Evolutionary conservation across 1,140 invertebrate species (phyloP), one percentile per base, ranked within the genome.

Genomic region (Eumeta japonica): DNA sequence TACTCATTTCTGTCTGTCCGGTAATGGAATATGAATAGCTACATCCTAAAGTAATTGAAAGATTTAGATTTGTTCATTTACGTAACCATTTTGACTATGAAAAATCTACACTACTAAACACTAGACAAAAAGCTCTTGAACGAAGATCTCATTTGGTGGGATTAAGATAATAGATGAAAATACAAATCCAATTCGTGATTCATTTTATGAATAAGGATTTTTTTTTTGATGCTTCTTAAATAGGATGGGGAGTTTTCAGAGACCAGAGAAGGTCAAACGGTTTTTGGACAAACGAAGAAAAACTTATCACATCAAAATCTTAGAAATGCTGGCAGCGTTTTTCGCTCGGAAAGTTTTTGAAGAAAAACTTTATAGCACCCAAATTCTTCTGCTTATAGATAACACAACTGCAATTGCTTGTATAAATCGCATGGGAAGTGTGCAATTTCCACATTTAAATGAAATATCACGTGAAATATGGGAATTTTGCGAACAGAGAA

Each of bases 121-220:
- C 9, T 37, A 20, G 29, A 41, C 18, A 30, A 11, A n/a, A 28
- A 15, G 9, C 17, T 3, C 3, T 40, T 16, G n/a, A 5, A 24
- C 10, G 16, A 38, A 46, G 33, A 46, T 57, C n/a, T 13, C 3
- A n/a, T 28, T 9, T 64, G 58, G 56, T 62, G n/a, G 56, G 58
- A 24, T 13, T 39, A 7, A 28, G n/a, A 41, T 49, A 33, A 45
- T 58, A 18, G 5, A 15, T 19, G 14, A 38, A 9, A 28, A 28
- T 9, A 14, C 14, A 11, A 46, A 45, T 15, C 35, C 43, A 24
- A 46, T 54, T 16, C 37, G 17, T 10, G 14, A 18, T 9, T 16
- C 28, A 10, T 33, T 35, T 13, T 51, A 27, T 19, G 18, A 13
- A 12, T 7, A 45, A 14, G 46, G 37, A 15, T n/a, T 56, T 60